Evolutionary conservation across 2,888 invertebrate species (phyloP), one percentile per base, ranked within the genome.

Genomic region (Oithona nana): DNA sequence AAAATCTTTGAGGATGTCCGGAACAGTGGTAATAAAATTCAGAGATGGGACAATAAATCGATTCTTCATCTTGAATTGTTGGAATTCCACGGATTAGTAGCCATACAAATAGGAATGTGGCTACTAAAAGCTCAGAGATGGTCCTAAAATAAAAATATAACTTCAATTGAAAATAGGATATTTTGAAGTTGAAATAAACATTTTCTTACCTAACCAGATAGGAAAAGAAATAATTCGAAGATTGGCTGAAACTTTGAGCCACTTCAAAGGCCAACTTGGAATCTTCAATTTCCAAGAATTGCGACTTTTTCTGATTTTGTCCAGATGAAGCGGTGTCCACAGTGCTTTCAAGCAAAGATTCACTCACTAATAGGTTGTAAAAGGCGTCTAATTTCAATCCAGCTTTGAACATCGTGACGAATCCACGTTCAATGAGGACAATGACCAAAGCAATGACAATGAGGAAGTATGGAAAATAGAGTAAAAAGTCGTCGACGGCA

Each of bases 401-500:
- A 1, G 59, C 59, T 24, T 49, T 39, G 49, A 59, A 59, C 29
- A 59, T 50, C 24, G 26, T 48, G 11, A 61, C 26, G 26, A 61
- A 61, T 2, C 28, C 54, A 22, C 61, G 24, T 22, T 61, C 61
- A 54, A 61, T 61, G 55, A 61, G 55, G 16, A 52, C 28, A 22
- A 61, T 28, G 8, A 54, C 61, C 3, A 61, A 20, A n/a, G 61
- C 61, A n/a, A 61, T 54, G 3, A 54, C 24, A 3, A 61, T 3
- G 4, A 59, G 26, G 29, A 61, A 28, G 52, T 61, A 61, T 16
- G 61, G 61, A 30, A 61, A 61, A 31, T 61, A 61, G 22, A 61
- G 61, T 13, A 61, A 28, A 31, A 61, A 61, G n/a, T 24, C 54
- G 29, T 61, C 61, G 16, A 61, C 52, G 16, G 61, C 28, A 1